These are phyloP conservation scores for Allophyes oxyacanthae DNA, from an alignment of 2,888 invertebrate genomes.

Conservation along the genomic window DNA sequence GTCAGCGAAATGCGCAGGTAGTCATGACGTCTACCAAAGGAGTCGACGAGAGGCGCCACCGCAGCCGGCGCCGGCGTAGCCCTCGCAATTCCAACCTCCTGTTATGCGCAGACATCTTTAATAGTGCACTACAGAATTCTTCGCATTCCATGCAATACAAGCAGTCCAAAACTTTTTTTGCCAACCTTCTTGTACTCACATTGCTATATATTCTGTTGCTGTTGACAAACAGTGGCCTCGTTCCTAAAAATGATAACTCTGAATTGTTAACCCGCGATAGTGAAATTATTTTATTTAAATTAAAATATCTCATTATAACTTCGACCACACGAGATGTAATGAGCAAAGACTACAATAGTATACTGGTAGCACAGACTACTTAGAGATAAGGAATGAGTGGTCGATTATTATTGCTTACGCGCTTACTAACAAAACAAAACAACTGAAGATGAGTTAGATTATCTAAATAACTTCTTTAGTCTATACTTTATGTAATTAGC, in stretches of 20 bases:
- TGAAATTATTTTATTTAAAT: slow-evolving; percentile 39
- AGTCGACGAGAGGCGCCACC: slow-evolving; percentile 91
- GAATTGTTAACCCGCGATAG: slow-evolving; percentile 30
- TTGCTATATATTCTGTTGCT: slow-evolving; percentile 31
- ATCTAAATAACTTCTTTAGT: too few relatives aligned
- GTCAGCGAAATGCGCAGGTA: slow-evolving; percentile 98
- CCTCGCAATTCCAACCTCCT: slow-evolving; percentile 34
- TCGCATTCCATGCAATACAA: background rate
- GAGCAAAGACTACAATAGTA: too few relatives aligned
- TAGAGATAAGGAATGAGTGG: too few relatives aligned
- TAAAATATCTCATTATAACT: slow-evolving; percentile 41
- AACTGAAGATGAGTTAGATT: too few relatives aligned
- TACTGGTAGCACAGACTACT: too few relatives aligned
- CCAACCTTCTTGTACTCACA: slow-evolving; percentile 32
- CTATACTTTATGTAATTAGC: too few relatives aligned
- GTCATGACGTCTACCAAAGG: slow-evolving; percentile 96
- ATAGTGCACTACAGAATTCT: background rate
- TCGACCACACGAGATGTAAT: too few relatives aligned
- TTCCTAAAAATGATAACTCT: slow-evolving; percentile 22
- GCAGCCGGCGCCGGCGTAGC: slow-evolving; percentile 22
- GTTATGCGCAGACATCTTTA: background rate
- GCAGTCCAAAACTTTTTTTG: background rate
- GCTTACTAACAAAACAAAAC: too few relatives aligned
- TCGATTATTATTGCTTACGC: too few relatives aligned
- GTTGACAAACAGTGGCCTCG: slow-evolving; percentile 11